Evolutionary conservation across 2,113 vertebrate species (phyloP).

Genomic region (Scomber japonicus): DNA sequence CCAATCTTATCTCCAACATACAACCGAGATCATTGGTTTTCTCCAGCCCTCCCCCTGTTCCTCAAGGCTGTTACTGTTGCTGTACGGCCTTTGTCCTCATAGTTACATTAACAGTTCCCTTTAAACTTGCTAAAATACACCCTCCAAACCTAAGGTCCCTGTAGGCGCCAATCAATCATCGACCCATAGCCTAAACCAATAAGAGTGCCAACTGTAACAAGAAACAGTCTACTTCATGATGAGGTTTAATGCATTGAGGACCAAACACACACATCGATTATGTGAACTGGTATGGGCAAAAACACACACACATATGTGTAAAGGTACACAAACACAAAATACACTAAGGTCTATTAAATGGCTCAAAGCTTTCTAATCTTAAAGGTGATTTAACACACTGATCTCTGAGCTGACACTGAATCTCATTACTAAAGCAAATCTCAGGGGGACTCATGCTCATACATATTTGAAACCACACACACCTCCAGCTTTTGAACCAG

Average conservation of each 20-base stretch:
- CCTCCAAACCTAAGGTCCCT: conserved; percentile 8
- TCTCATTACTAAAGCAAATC: conserved; percentile 64
- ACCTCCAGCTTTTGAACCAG: conserved; percentile 18
- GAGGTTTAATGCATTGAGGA: conserved; percentile 57
- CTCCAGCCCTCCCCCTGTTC: not conserved
- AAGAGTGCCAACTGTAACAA: conserved; percentile 25
- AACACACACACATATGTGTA: not conserved
- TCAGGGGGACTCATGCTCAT: conserved; percentile 45
- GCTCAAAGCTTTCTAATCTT: conserved; percentile 27
- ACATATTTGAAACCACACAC: conserved; percentile 50
- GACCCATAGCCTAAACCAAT: conserved; percentile 54
- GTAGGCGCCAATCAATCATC: conserved; percentile 51
- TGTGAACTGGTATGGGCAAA: conserved; percentile 10
- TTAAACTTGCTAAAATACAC: conserved; percentile 27
- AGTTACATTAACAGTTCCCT: not conserved
- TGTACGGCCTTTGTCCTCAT: conserved; percentile 12
- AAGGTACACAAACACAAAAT: not conserved
- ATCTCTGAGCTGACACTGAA: conserved; percentile 58
- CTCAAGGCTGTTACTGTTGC: not conserved
- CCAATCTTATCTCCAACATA: conserved; percentile 25
- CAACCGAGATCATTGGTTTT: conserved; percentile 17
- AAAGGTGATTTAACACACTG: conserved; percentile 40
- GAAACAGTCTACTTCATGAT: conserved; percentile 58
- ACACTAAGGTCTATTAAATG: conserved; percentile 26
- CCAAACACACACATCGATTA: conserved; percentile 40